Base-by-base conservation (phyloP, 2,113 vertebrate species). In the Limnothrissa miodon region DNA sequence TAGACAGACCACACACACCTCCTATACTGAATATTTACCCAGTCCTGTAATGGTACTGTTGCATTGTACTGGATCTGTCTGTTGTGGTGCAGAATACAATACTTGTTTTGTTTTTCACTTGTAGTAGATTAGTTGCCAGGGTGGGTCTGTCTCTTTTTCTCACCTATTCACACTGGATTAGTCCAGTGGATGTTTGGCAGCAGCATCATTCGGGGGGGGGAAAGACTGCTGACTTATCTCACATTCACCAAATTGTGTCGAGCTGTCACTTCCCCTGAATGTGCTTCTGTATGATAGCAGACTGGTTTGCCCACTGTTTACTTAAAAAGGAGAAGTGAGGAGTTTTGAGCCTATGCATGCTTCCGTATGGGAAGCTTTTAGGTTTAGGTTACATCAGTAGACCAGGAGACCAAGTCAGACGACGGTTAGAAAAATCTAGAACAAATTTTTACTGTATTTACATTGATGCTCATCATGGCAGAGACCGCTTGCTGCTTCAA, bases 241-340 rank as follows among this genome's bases (percentile, higher is more conserved):
- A 86, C 81, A 81, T 86, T 42, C 48, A 48, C 80, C 82, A 59
- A 84, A 90, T 88, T 89, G 53, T 91, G 91, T 91, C 81, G 82
- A 29, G 87, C 78, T 89, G 81, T 88, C 89, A 7, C 88, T 92
- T 91, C 84, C 87, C 84, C 87, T 91, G 87, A 83, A 78, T 89
- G 80, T 79, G 83, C 87, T 85, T 39, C 80, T 33, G 39, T 84
- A 79, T 29, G 88, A 90, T 90, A 89, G 86, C 80, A 84, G 45
- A 56, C 45, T 33, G 25, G 59, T 29, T 62, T 62, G n/a, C 29
- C 59, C 59, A 74, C 25, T 33, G 66, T 11, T 25, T 29, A 29
- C 33, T 36, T 8, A 19, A 17, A 74, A 17, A 74, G 11, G 11
- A 74, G 29, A 74, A 74, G 66, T 36, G 29, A 19, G 36, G 66